These are phyloP conservation scores for Nymphicus hollandicus DNA, from an alignment of 2,113 vertebrate species.

Conservation along the genomic window DNA sequence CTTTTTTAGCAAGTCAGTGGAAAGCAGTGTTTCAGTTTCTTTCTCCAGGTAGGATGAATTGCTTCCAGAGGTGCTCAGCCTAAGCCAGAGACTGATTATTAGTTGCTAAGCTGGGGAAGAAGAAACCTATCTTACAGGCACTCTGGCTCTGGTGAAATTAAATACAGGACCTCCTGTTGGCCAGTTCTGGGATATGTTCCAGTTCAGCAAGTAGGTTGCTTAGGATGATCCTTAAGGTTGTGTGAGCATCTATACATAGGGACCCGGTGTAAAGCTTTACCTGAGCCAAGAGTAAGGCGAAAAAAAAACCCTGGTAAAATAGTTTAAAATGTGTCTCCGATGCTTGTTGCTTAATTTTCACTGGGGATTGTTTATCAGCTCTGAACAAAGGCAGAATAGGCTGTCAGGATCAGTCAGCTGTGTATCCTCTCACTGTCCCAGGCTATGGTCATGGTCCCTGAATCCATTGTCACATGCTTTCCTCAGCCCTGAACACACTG, in stretches of 20 bases:
- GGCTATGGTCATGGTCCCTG: constrained; percentile 29
- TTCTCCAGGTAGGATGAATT: background rate
- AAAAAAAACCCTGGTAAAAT: background rate
- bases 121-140: background rate
- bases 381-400: background rate
- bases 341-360: background rate
- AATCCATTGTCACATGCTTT: constrained; percentile 42
- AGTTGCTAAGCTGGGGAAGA: background rate
- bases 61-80: background rate
- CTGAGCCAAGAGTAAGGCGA: background rate
- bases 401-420: constrained; percentile 15
- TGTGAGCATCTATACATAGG: background rate
- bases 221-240: background rate
- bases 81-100: background rate
- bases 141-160: background rate
- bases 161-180: background rate
- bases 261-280: background rate
- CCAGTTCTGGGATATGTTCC: background rate
- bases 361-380: background rate
- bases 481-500: constrained; percentile 41
- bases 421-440: constrained; percentile 22
- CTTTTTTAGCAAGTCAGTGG: background rate
- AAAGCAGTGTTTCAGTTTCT: background rate
- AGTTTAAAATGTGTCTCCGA: background rate
- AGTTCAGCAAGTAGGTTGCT: background rate